phyloP scores from a whole-genome alignment of 1,140 invertebrate genomes.

The Psilanteris sp. region DNA sequence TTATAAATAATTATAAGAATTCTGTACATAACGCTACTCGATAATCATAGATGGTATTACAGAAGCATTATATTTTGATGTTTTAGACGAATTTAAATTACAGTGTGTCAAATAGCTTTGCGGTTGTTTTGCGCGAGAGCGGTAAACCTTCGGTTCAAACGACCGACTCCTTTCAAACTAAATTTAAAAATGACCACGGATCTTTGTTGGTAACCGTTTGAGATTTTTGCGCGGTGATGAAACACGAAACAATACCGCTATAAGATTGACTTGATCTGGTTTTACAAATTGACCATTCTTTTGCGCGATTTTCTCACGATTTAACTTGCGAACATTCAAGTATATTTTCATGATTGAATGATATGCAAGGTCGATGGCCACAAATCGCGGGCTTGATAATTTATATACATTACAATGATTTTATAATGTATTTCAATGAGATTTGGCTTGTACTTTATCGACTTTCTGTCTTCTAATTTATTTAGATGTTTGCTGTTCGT shows the following conservation, averaged over 20 bases:
- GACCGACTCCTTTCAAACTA: conserved; percentile 10
- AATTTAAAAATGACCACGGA: conserved; percentile 19
- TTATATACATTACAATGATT: conserved; percentile 30
- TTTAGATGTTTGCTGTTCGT: too few species aligned
- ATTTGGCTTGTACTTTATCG: conserved; percentile 8
- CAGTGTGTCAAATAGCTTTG: conserved; percentile 56
- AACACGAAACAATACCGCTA: conserved; percentile 29
- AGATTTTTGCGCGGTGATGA: conserved; percentile 24
- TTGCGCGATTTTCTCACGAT: conserved; percentile 47
- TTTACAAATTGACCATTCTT: conserved; percentile 27
- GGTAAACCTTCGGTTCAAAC: conserved; percentile 33
- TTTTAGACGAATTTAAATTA: conserved; percentile 56
- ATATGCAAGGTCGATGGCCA: conserved; percentile 50
- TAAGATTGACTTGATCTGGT: conserved; percentile 28
- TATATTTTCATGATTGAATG: conserved; percentile 43
- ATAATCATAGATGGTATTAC: conserved; percentile 21
- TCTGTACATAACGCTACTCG: conserved; percentile 1
- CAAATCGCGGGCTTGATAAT: conserved; percentile 30
- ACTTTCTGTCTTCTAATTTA: too few species aligned
- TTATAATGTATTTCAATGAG: conserved; percentile 23
- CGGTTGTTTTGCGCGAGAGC: conserved; percentile 50
- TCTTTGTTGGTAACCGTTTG: conserved; percentile 18
- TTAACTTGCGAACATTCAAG: conserved; percentile 10
- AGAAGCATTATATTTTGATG: conserved; percentile 29
- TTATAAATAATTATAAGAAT: conserved; percentile 32